Conservation (phyloP, 2,797 vertebrate genomes). For the Fratercula arctica region DNA sequence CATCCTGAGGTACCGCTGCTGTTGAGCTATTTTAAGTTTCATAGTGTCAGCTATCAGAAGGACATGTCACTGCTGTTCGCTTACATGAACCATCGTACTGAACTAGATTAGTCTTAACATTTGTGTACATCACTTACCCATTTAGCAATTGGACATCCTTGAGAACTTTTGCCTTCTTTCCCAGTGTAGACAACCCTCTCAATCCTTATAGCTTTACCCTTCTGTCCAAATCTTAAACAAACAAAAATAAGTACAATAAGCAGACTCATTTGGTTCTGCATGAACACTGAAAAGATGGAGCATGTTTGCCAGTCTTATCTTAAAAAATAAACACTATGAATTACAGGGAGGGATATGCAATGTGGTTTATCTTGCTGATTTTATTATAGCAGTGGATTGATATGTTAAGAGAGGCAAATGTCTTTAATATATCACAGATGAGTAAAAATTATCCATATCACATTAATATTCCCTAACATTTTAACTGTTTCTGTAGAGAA, state of each 20-base stretch:
- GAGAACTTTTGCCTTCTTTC: constrained; percentile 98
- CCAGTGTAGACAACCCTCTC: constrained; percentile 97
- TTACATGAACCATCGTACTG: background rate
- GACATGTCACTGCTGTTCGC: background rate
- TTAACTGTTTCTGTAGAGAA: background rate
- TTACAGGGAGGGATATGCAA: constrained; percentile 9
- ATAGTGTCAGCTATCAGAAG: background rate
- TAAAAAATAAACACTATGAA: constrained; percentile 42
- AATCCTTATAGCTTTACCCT: constrained; percentile 92
- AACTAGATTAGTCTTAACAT: background rate
- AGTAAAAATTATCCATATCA: background rate
- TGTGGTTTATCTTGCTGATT: constrained; percentile 14
- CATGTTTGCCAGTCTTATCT: constrained; percentile 17
- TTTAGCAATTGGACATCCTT: constrained; percentile 98
- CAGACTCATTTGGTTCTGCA: background rate
- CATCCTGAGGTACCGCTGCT: background rate
- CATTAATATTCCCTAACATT: constrained; percentile 14
- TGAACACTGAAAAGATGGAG: constrained; percentile 33
- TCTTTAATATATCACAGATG: background rate
- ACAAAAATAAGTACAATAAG: constrained; percentile 67
- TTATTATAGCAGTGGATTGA: background rate
- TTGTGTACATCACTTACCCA: constrained; percentile 86
- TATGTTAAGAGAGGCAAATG: constrained; percentile 11
- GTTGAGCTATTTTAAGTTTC: background rate
- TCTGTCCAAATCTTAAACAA: constrained; percentile 89